A percentile compares a stretch with the other conserved stretches of the same genome.
phyloP scores from a whole-genome alignment of 2,888 invertebrate genomes.

The Orgyia antiqua region DNA sequence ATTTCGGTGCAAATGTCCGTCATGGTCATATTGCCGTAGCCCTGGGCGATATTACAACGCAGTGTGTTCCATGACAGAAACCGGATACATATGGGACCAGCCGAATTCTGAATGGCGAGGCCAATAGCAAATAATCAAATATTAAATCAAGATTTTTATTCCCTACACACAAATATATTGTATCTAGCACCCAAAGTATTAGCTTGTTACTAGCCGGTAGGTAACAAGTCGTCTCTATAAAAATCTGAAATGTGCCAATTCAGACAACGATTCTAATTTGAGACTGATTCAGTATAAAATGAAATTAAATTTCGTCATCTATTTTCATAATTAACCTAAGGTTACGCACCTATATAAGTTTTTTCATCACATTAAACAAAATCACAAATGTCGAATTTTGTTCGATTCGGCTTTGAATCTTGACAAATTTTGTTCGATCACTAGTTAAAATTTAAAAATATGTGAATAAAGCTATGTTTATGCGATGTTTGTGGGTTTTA shows the following conservation, averaged over 20 bases:
- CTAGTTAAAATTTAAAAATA: slow-evolving; percentile 45
- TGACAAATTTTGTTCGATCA: slow-evolving; percentile 38
- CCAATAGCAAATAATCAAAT: slow-evolving; percentile 31
- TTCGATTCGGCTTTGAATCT: slow-evolving; percentile 16
- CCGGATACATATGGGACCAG: slow-evolving; percentile 94
- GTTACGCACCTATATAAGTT: slow-evolving; percentile 22
- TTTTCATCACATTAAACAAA: slow-evolving; percentile 26
- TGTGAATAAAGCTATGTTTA: slow-evolving; percentile 53
- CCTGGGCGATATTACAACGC: slow-evolving; percentile 95
- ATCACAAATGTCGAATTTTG: slow-evolving; percentile 17
- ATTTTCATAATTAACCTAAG: slow-evolving; percentile 62
- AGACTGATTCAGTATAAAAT: slow-evolving; percentile 63
- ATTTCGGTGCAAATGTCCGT: slow-evolving; percentile 92
- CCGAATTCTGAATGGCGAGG: slow-evolving; percentile 76
- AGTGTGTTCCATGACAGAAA: slow-evolving; percentile 92
- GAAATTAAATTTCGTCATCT: slow-evolving; percentile 65
- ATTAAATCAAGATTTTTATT: slow-evolving; percentile 3
- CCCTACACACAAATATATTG: too few relatives aligned
- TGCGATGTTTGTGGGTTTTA: slow-evolving; percentile 37
- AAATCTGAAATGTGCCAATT: slow-evolving; percentile 42
- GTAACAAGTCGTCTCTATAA: slow-evolving; percentile 9
- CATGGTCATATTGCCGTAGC: slow-evolving; percentile 92
- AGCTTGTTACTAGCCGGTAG: too few relatives aligned
- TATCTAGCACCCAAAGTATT: too few relatives aligned
- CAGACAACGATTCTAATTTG: slow-evolving; percentile 58